Percentiles rank a stretch among this genome's conserved stretches.
phyloP scores from a whole-genome alignment of 2,113 vertebrate species.

The Tragulus kanchil region DNA sequence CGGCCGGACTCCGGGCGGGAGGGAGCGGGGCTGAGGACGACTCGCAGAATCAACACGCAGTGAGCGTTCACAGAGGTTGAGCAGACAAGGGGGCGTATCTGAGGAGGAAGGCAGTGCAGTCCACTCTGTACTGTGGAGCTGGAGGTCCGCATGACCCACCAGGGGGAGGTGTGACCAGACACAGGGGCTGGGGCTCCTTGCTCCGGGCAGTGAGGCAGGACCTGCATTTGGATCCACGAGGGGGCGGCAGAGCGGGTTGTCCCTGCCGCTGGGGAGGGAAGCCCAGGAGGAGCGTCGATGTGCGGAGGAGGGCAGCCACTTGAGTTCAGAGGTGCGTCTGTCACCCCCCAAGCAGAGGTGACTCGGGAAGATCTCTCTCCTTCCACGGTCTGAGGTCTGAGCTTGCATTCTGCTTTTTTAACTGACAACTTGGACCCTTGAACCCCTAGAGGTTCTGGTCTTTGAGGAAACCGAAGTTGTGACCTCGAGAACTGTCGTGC shows the following conservation, averaged over 20 bases:
- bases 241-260: fast-evolving
- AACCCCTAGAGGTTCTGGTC: neutral
- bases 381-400: fast-evolving
- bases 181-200: fast-evolving
- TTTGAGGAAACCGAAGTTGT: neutral
- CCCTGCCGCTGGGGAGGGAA: fast-evolving
- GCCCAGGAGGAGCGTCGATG: fast-evolving
- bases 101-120: fast-evolving
- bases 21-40: no score
- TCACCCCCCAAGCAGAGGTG: neutral
- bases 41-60: fast-evolving
- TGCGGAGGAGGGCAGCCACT: fast-evolving
- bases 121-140: fast-evolving
- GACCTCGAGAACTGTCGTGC: neutral
- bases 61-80: neutral
- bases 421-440: fast-evolving
- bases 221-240: fast-evolving
- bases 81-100: fast-evolving
- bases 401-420: neutral
- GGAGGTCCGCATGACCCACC: fast-evolving
- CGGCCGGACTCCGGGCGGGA: neutral
- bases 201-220: fast-evolving
- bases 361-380: no score
- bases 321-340: fast-evolving
- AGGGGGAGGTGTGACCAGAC: fast-evolving